Evolutionary conservation across 2,797 vertebrate species (phyloP).

Genomic region (Carcharodon carcharias): DNA sequence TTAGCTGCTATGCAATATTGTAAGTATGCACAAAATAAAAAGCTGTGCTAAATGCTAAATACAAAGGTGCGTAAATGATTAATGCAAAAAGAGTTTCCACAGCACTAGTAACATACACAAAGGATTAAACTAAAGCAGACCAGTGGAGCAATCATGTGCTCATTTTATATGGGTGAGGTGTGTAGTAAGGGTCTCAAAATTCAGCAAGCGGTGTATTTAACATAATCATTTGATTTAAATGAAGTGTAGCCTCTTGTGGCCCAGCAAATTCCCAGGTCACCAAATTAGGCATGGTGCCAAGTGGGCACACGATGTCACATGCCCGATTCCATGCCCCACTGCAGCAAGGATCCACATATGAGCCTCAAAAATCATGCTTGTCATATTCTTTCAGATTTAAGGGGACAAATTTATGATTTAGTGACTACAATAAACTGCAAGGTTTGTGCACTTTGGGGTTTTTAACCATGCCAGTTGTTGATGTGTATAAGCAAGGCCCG

Average conservation of each 20-base stretch:
- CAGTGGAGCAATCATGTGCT: background rate
- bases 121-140: background rate
- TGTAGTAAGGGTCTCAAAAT: background rate
- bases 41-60: background rate
- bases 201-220: background rate
- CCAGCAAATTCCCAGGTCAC: slow-evolving; percentile 5
- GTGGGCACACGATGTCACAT: background rate
- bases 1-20: background rate
- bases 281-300: slow-evolving; percentile 16
- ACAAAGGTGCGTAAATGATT: background rate
- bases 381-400: background rate
- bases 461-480: background rate
- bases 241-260: background rate
- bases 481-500: background rate
- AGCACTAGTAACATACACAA: too few species aligned
- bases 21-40: background rate
- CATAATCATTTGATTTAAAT: background rate
- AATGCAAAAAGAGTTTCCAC: background rate
- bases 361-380: background rate
- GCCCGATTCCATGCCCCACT: slow-evolving; percentile 24
- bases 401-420: background rate
- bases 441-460: background rate
- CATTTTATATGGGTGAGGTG: background rate
- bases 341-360: background rate
- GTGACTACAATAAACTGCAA: background rate